These are phyloP conservation scores for Plusia festucae DNA, from an alignment of 2,888 invertebrate genomes.

Conservation along the genomic window DNA sequence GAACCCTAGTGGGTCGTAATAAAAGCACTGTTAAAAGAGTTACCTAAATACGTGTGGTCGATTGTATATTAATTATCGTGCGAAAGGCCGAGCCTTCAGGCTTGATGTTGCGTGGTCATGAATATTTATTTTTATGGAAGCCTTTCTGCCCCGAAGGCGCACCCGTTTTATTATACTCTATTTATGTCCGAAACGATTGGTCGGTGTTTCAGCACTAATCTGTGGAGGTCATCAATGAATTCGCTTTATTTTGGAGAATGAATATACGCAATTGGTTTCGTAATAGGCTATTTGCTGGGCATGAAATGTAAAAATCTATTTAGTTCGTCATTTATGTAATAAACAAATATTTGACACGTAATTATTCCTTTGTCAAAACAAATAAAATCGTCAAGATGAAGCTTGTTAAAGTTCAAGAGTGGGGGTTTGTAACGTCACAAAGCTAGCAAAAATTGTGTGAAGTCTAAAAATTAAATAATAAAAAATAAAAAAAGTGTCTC, in stretches of 20 bases:
- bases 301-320: too few species aligned
- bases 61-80: conserved; percentile 63
- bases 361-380: too few species aligned
- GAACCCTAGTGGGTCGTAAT: not conserved
- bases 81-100: conserved; percentile 78
- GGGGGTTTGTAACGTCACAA: too few species aligned
- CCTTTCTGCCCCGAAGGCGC: conserved; percentile 68
- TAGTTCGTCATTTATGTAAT: not conserved
- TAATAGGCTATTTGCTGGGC: not conserved
- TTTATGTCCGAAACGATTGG: conserved; percentile 64
- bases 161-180: conserved; percentile 67
- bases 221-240: conserved; percentile 52
- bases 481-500: too few species aligned
- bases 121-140: conserved; percentile 78
- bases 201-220: conserved; percentile 56
- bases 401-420: too few species aligned
- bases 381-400: too few species aligned
- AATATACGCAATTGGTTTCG: not conserved
- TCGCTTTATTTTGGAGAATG: conserved; percentile 18
- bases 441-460: too few species aligned
- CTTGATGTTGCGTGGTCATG: conserved; percentile 82
- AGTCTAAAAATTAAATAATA: too few species aligned
- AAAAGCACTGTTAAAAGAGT: not conserved
- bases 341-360: too few species aligned
- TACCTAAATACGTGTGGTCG: not conserved